Base-by-base conservation (phyloP, 1,140 invertebrate species). In the Zaprionus inermis region DNA sequence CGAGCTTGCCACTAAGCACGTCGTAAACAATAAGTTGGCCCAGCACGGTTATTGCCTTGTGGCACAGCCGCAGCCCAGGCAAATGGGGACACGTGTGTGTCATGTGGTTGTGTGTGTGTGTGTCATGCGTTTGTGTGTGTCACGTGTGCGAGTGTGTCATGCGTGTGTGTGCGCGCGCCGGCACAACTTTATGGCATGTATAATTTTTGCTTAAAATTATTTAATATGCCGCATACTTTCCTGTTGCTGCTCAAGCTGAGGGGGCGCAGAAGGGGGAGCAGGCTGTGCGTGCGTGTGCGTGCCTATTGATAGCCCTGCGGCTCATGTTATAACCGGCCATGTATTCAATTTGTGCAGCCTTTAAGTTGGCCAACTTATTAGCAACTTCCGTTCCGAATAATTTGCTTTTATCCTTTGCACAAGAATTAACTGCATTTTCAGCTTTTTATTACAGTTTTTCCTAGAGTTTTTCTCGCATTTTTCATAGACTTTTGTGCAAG, bases 11-110 rank as follows among this genome's bases (percentile, higher is more conserved):
- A 88, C 82, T 88, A 86, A 88, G 82, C 82, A 86, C 82, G 72
- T 86, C 83, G 82, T 86, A 86, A 86, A 86, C 82, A 86, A 86
- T 86, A 86, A 86, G 83, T 85, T 86, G 83, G 72, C 76, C 76
- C 80, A 85, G 75, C 79, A 86, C 72, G 82, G 79, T 82, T 88
- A 86, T 86, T 86, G 76, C 82, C 81, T 86, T 86, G 65, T 41
- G 74, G 38, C 36, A 6, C 14, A 38, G 34, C 11, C 76, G 54
- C 75, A 75, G 71, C 76, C 70, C 72, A 68, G 63, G 56, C n/a
- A 44, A 44, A 44, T n/a, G 38, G n/a, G 2, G 61, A 46, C 55
- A 74, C 64, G 63, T 73, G 60, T 56, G 60, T 75, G 46, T 22
- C 34, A 49, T 49, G 24, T 22, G 20, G 18, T 10, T 28, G 14